Evolutionary conservation across 2,888 invertebrate species (phyloP), one percentile per base, ranked within the genome.

Genomic region (Sinopyrophorus schimmeli): DNA sequence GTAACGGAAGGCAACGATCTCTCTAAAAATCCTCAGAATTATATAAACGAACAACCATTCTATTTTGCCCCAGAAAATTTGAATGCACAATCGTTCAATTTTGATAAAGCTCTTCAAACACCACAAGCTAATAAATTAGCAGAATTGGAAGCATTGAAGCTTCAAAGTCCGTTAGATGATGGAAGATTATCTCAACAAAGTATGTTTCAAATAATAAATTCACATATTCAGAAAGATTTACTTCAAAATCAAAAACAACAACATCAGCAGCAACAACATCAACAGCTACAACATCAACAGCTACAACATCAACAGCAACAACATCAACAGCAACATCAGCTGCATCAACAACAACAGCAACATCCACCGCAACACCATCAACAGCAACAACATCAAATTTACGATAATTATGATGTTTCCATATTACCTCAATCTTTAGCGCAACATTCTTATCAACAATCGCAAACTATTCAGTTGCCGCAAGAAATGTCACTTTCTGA

Each of bases 61-160:
- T 70, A 74, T 43, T 78, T 73, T 60, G 77, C 76, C 4, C 77
- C 77, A 16, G 77, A 79, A 64, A 76, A 76, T 7, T 76, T 77
- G 17, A 4, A 67, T 74, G 11, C 21, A 17, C 37, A 27, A 27
- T 16, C 23, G 11, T 40, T 44, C 20, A 53, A 34, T 26, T 2
- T 63, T 65, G 5, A 74, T 73, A 44, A 63, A 75, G 2, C 72
- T 73, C 2, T 70, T 72, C 2, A 68, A 37, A 21, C 41, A 5
- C 39, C 48, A 12, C 23, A 23, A 37, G 24, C 40, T 26, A 30
- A 46, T 16, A 39, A 50, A 23, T 23, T 10, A 9, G 42, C 48
- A 3, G 47, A 43, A 31, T 37, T 47, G 2, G 47, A 54, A 35
- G 44, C 46, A 11, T 21, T 53, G n/a, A 28, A 37, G 5, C 23